phyloP scores from a whole-genome alignment of 2,113 vertebrate species.

The Perognathus longimembris region DNA sequence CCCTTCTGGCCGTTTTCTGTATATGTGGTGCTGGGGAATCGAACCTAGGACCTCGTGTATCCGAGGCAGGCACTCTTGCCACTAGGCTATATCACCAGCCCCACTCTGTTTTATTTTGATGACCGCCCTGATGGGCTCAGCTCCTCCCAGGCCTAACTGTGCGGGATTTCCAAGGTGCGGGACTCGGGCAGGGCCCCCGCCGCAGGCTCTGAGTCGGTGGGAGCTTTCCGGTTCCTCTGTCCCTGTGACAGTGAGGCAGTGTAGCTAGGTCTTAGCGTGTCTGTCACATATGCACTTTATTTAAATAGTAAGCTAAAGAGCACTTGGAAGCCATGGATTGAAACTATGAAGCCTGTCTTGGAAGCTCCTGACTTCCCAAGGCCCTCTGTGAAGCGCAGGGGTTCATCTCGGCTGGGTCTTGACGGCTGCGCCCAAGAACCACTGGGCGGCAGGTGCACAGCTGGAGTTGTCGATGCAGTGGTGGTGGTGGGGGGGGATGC shows the following conservation, averaged over 20 bases:
- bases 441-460: no score
- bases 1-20: no score
- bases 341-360: not conserved
- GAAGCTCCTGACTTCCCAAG: not conserved
- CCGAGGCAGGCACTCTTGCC: no score
- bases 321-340: not conserved
- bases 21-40: no score
- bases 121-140: not conserved
- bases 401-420: no score
- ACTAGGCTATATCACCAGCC: no score
- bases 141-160: not conserved
- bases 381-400: fast-evolving
- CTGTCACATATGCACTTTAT: slow-evolving; percentile 44
- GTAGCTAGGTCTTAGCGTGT: not conserved
- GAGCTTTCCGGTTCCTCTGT: not conserved
- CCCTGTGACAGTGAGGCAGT: not conserved
- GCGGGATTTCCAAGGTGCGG: not conserved
- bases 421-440: no score
- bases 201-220: not conserved
- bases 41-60: no score
- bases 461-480: no score
- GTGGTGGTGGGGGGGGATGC: no score
- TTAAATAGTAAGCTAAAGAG: not conserved
- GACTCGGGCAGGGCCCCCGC: not conserved
- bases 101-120: not conserved